phyloP scores from a whole-genome alignment of 2,113 vertebrate species.

The Notothenia rossii region DNA sequence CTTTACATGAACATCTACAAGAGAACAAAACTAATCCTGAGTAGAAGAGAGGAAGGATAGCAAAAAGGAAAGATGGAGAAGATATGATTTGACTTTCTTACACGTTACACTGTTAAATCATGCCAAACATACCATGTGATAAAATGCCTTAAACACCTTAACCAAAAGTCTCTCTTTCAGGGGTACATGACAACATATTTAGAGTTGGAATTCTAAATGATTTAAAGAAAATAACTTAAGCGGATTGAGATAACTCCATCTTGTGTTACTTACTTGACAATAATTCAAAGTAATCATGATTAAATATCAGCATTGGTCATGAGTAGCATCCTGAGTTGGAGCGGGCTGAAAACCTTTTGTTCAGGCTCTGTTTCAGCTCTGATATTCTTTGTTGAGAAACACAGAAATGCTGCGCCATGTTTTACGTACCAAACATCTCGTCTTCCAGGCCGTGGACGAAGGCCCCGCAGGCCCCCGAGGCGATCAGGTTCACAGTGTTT shows the following conservation, averaged over 20 bases:
- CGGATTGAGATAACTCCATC: too few species aligned
- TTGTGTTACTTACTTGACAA: not conserved
- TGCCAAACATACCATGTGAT: too few species aligned
- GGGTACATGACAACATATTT: too few species aligned
- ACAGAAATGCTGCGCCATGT: too few species aligned
- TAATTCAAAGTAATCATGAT: not conserved
- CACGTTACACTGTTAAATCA: too few species aligned
- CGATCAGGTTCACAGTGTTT: slow-evolving; percentile 94
- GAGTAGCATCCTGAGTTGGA: not conserved
- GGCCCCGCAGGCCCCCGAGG: slow-evolving; percentile 96
- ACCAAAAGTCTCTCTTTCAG: too few species aligned
- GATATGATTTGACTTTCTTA: not conserved
- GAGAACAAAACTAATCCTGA: not conserved
- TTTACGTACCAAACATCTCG: slow-evolving; percentile 94
- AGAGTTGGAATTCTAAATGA: too few species aligned
- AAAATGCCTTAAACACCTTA: too few species aligned
- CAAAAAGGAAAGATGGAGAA: not conserved
- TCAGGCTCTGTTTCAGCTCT: not conserved
- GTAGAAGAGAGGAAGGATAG: not conserved
- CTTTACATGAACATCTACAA: not conserved
- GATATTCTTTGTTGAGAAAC: not conserved
- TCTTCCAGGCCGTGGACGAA: slow-evolving; percentile 98
- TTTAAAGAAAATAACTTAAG: not conserved
- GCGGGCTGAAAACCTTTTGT: not conserved
- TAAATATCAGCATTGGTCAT: not conserved